Conservation (phyloP, 1,140 invertebrate genomes). For the Calephelis virginiensis region DNA sequence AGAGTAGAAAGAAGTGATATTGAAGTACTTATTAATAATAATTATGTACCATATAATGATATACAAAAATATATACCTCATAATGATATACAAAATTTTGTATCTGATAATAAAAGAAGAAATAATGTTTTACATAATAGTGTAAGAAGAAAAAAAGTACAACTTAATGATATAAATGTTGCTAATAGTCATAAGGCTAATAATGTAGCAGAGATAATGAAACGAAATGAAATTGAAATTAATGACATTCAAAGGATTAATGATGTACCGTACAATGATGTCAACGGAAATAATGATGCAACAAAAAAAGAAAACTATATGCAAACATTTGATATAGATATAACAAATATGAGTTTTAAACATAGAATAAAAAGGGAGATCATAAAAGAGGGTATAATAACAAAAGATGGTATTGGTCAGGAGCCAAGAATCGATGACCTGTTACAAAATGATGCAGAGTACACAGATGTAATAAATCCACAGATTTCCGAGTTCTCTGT, state of each 20-base stretch:
- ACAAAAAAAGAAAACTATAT: background rate
- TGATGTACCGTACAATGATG: background rate
- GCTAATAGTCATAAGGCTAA: constrained; percentile 14
- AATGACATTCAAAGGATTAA: constrained; percentile 10
- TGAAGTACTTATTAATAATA: constrained; percentile 43
- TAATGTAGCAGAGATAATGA: constrained; percentile 22
- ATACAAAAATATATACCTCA: constrained; percentile 18
- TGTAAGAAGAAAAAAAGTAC: too few relatives aligned
- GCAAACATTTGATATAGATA: background rate
- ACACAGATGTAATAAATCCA: constrained; percentile 8
- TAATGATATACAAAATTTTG: constrained; percentile 15
- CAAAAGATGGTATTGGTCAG: constrained; percentile 16
- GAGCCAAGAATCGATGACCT: constrained; percentile 21
- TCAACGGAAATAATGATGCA: background rate
- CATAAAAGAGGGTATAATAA: constrained; percentile 20
- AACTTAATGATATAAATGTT: constrained; percentile 2
- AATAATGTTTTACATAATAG: constrained; percentile 4
- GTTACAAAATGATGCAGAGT: constrained; percentile 6
- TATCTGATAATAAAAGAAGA: constrained; percentile 21
- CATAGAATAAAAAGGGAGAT: constrained; percentile 25
- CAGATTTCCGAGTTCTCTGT: constrained; percentile 35
- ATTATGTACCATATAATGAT: constrained; percentile 47
- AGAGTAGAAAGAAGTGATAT: constrained; percentile 45
- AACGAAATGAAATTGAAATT: constrained; percentile 22
- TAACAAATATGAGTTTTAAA: background rate